Evolutionary conservation across 2,888 invertebrate genomes (phyloP).

Genomic region (Philonicus albiceps): DNA sequence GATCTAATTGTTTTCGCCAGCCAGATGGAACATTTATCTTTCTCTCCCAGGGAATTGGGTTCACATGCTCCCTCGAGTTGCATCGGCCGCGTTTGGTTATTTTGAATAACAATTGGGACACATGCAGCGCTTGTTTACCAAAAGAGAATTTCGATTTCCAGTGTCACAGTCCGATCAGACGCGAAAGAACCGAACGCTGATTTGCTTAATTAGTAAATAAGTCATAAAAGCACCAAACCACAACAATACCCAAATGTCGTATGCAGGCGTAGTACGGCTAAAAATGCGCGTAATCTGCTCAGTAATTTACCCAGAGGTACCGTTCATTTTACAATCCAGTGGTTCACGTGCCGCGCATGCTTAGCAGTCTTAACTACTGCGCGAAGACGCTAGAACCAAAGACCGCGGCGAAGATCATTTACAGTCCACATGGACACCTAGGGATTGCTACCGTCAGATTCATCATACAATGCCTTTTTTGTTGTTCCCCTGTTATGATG

Average conservation of each 20-base stretch:
- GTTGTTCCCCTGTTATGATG: not conserved
- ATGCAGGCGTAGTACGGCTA: slow-evolving; percentile 21
- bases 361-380: not conserved
- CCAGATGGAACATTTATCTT: not conserved
- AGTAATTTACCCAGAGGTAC: slow-evolving; percentile 26
- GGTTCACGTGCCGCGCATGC: slow-evolving; percentile 7
- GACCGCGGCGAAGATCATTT: not conserved
- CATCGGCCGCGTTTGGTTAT: not conserved
- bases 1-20: not conserved
- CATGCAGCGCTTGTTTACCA: not conserved
- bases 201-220: slow-evolving; percentile 21
- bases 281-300: slow-evolving; percentile 32
- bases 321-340: slow-evolving; percentile 20
- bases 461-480: slow-evolving; percentile 7
- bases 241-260: slow-evolving; percentile 34
- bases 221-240: slow-evolving; percentile 4
- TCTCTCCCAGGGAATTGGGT: not conserved
- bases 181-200: not conserved
- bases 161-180: not conserved
- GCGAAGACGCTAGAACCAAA: not conserved
- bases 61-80: not conserved
- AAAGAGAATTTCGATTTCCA: not conserved
- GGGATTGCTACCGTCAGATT: slow-evolving; percentile 12
- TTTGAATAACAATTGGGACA: not conserved
- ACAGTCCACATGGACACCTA: slow-evolving; percentile 17